These are phyloP conservation scores for Mesocricetus auratus DNA, from an alignment of 2,113 vertebrate species.

Conservation along the genomic window DNA sequence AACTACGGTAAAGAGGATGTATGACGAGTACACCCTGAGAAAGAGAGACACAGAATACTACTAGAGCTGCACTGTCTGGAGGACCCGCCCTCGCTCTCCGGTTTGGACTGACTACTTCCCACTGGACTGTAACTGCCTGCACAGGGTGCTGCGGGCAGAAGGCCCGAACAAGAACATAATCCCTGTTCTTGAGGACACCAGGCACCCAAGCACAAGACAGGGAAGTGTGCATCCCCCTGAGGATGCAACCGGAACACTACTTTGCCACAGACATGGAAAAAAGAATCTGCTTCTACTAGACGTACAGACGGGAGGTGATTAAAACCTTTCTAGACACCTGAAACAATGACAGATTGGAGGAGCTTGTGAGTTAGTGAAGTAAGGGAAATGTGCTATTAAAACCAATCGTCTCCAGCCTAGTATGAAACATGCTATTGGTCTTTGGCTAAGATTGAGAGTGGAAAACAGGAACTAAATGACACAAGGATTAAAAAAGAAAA, in stretches of 20 bases:
- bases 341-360: neutral
- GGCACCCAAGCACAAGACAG: neutral
- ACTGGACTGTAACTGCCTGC: neutral
- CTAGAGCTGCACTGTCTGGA: neutral
- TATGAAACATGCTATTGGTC: constrained; percentile 10
- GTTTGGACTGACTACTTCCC: constrained; percentile 19
- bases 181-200: neutral
- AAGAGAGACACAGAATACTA: neutral
- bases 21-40: constrained; percentile 32
- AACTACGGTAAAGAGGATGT: neutral
- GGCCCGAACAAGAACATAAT: neutral
- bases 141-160: neutral
- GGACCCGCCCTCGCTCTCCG: neutral
- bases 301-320: neutral
- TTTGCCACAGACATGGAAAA: neutral
- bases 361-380: constrained; percentile 35
- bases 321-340: constrained; percentile 33
- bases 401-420: constrained; percentile 26
- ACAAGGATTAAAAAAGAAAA: constrained; percentile 28
- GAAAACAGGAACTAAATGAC: constrained; percentile 7
- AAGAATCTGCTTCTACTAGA: constrained; percentile 30
- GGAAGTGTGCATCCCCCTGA: neutral
- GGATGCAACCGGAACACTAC: neutral
- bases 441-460: neutral
- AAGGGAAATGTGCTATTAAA: constrained; percentile 58